A percentile compares a stretch with the other conserved stretches of the same genome.
Conservation (phyloP, 2,888 invertebrate genomes). For the Orchesellides sinensis region DNA sequence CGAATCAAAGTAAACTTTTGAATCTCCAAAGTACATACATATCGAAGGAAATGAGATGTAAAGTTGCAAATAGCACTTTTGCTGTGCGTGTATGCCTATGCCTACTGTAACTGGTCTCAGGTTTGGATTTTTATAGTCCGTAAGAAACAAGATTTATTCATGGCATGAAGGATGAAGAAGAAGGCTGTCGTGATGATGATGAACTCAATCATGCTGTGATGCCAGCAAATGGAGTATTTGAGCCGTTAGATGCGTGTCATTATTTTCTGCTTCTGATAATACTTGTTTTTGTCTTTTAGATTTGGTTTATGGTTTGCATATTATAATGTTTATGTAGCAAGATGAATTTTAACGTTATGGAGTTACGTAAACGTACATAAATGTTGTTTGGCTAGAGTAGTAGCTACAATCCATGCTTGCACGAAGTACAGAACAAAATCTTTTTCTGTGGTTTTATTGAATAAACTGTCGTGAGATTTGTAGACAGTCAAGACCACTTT, state of each 20-base stretch:
- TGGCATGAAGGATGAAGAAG: slow-evolving; percentile 20
- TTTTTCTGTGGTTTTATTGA: slow-evolving; percentile 12
- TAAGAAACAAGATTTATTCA: slow-evolving; percentile 4
- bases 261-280: background rate
- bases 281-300: slow-evolving; percentile 25
- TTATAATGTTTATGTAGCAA: background rate
- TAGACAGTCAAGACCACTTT: background rate
- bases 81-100: too few relatives aligned
- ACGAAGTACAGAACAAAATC: background rate
- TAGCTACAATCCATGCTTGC: background rate
- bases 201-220: slow-evolving; percentile 50
- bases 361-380: slow-evolving; percentile 23
- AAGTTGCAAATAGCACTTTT: too few relatives aligned
- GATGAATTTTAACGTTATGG: background rate
- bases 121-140: too few relatives aligned
- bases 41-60: too few relatives aligned
- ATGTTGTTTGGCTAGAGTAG: slow-evolving; percentile 53
- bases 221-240: slow-evolving; percentile 15
- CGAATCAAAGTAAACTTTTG: slow-evolving; percentile 47
- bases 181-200: slow-evolving; percentile 54
- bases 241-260: slow-evolving; percentile 37
- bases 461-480: background rate
- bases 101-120: too few relatives aligned
- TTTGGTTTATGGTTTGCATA: slow-evolving; percentile 33
- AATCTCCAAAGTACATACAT: background rate